These are phyloP conservation scores for Syngnathus acus DNA, from an alignment of 2,797 vertebrate genomes.

Conservation along the genomic window DNA sequence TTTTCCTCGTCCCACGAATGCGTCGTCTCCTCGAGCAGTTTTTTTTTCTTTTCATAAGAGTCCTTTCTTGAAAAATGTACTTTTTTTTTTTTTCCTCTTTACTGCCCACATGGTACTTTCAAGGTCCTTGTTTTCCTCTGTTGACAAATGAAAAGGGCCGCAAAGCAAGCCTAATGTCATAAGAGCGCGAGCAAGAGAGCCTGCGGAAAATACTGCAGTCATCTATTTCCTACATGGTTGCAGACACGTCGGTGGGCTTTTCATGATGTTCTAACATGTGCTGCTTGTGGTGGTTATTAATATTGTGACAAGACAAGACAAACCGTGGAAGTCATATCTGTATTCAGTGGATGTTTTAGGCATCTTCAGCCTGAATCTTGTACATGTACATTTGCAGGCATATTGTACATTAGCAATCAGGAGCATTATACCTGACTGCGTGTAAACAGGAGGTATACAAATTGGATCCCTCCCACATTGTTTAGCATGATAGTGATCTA, in stretches of 20 bases:
- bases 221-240: slow-evolving; percentile 36
- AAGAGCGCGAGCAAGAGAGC: neutral
- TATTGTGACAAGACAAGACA: neutral
- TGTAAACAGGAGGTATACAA: neutral
- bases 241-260: slow-evolving; percentile 9
- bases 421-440: neutral
- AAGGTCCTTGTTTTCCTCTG: slow-evolving; percentile 5
- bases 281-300: neutral
- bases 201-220: slow-evolving; percentile 44
- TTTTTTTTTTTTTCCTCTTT: slow-evolving; percentile 14
- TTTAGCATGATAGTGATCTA: neutral
- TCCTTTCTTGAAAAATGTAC: slow-evolving; percentile 22
- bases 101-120: slow-evolving; percentile 8
- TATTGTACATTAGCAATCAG: neutral
- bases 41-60: neutral
- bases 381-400: slow-evolving; percentile 6
- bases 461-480: neutral
- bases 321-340: neutral
- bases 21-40: neutral
- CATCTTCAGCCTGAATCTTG: neutral
- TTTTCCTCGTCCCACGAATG: neutral
- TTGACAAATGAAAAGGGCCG: slow-evolving; percentile 29
- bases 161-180: slow-evolving; percentile 3
- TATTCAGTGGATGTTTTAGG: neutral
- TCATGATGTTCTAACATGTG: neutral